Base-by-base conservation (phyloP, 2,888 invertebrate genomes). In the Trisateles emortualis region DNA sequence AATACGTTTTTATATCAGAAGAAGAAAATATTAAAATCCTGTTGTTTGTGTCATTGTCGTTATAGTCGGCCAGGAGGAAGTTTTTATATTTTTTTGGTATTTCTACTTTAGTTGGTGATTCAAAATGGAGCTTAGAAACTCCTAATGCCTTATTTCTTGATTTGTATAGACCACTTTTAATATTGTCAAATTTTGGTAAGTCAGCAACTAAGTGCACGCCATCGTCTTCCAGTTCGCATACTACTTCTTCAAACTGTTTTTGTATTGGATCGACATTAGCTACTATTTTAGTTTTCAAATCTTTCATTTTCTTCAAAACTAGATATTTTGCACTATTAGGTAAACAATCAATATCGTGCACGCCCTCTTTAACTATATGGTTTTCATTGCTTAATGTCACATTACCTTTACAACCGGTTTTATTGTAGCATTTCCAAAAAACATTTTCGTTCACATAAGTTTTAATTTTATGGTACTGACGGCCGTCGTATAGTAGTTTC, bases 91-190 rank as follows among this genome's bases (percentile, higher is more conserved):
- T 43, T 32, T 32, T 9, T 17, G 42, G 42, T 32, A 43, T 17
- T 8, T n/a, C 6, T 43, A 43, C 42, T 17, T 53, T n/a, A 11
- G 29, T 19, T 11, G 53, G 32, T 16, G 43, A 48, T 43, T 42
- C 9, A 48, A 43, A 53, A 38, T 55, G 36, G 10, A 46, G 55
- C 22, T 51, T 51, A 9, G 39, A 19, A 3, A 51, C 50, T 22
- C 50, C 50, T 11, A 51, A 46, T 13, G 22, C 16, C 17, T 42
- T 50, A 11, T 51, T 41, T 46, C 46, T 50, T 32, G 41, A 50
- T 16, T 55, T 55, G 33, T 50, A 55, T 38, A 55, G 38, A 36
- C 50, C 55, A 50, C 46, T 55, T 55, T 51, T 51, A 13, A 44
- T 54, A 36, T 49, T 49, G 10, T 41, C 11, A 41, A 48, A 53